These are phyloP conservation scores for Melanaphis sacchari DNA, from an alignment of 1,140 invertebrate species.

Conservation along the genomic window DNA sequence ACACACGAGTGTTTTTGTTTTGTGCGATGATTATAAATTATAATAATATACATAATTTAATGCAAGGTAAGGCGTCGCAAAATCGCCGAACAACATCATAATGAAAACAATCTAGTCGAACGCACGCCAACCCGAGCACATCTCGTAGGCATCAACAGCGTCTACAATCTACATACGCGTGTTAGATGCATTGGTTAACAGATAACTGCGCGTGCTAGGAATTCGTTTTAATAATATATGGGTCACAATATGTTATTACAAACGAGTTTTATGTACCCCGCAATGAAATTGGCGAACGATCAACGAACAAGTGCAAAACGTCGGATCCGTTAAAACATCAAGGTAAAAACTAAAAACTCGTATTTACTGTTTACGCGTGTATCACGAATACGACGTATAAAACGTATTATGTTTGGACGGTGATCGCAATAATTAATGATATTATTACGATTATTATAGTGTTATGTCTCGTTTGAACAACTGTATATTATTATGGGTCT, in stretches of 20 bases:
- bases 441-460: not conserved
- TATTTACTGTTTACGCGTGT: not conserved
- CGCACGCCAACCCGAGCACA: not conserved
- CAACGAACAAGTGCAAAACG: not conserved
- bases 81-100: not conserved
- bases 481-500: not conserved
- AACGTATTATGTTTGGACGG: not conserved
- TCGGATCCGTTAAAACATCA: not conserved
- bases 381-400: no score
- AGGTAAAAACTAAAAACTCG: not conserved
- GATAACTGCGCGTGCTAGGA: not conserved
- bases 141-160: not conserved
- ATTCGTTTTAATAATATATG: not conserved
- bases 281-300: not conserved
- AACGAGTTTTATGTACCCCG: not conserved
- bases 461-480: not conserved
- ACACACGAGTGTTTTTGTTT: not conserved
- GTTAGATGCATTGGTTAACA: no score
- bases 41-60: not conserved
- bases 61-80: not conserved
- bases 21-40: not conserved
- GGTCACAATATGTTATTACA: not conserved
- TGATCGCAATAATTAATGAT: not conserved
- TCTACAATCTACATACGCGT: no score
- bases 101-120: not conserved